Conservation (phyloP, 37 sponge, comb jelly and placozoan species). For the Petrosia ficiformis region DNA sequence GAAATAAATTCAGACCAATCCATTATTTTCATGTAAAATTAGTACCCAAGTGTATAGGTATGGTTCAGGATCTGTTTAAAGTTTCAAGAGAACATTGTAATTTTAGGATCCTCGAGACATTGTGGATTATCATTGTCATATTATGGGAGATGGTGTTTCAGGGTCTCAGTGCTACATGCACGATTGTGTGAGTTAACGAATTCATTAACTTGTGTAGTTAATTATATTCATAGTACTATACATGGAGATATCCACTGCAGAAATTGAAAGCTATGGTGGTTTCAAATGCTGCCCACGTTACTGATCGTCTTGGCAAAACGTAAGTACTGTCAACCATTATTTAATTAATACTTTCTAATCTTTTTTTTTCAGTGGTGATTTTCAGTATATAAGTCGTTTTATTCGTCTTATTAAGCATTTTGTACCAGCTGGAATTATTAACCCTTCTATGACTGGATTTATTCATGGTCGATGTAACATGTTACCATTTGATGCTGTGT, state of each 20-base stretch:
- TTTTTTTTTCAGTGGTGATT: constrained; percentile 34
- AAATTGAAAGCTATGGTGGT: constrained; percentile 54
- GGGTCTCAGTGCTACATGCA: constrained; percentile 70
- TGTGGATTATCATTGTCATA: constrained; percentile 85
- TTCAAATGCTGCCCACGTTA: constrained; percentile 64
- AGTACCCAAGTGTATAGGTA: too few relatives aligned
- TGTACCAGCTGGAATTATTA: constrained; percentile 38
- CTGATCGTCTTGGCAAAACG: too few relatives aligned
- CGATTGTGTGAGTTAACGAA: constrained; percentile 19
- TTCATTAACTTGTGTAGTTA: not conserved
- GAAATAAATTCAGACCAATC: too few relatives aligned
- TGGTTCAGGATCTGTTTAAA: too few relatives aligned
- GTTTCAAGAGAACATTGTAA: too few relatives aligned
- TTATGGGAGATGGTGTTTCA: constrained; percentile 74
- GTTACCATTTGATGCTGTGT: constrained; percentile 62
- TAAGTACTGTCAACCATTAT: too few relatives aligned
- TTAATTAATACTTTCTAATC: too few relatives aligned
- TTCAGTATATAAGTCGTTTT: constrained; percentile 62
- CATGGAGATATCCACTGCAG: constrained; percentile 54
- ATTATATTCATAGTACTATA: constrained; percentile 22
- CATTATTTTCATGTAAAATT: too few relatives aligned
- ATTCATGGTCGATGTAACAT: constrained; percentile 45
- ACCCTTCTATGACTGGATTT: constrained; percentile 15
- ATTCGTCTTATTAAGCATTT: constrained; percentile 58
- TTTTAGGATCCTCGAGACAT: constrained; percentile 52